Conservation (phyloP, 1,140 invertebrate genomes). For the Steinernema khuongi region DNA sequence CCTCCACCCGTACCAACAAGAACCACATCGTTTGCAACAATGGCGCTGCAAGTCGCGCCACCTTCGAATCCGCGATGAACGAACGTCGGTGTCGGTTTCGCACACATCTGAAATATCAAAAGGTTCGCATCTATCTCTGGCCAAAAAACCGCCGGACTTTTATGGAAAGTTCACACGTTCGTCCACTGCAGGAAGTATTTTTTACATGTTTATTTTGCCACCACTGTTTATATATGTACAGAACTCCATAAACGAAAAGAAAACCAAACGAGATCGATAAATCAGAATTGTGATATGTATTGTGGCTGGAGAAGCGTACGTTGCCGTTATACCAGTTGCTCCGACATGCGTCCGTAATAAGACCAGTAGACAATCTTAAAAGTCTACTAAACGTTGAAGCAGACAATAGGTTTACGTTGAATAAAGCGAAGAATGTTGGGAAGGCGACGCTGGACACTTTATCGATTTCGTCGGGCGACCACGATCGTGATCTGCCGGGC, state of each 20-base stretch:
- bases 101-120: no score
- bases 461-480: slow-evolving; percentile 51
- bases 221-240: no score
- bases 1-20: neutral
- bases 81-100: neutral
- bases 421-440: slow-evolving; percentile 43
- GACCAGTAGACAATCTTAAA: slow-evolving; percentile 44
- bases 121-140: no score
- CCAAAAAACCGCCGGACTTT: no score
- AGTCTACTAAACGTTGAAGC: neutral
- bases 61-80: neutral
- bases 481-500: slow-evolving; percentile 25
- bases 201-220: no score
- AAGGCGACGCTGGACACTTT: slow-evolving; percentile 44
- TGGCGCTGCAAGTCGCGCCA: neutral
- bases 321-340: neutral
- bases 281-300: neutral
- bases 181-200: no score
- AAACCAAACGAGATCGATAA: no score
- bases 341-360: slow-evolving; percentile 22
- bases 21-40: neutral
- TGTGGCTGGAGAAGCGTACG: neutral
- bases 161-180: no score
- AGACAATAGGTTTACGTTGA: slow-evolving; percentile 28
- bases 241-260: no score